These are phyloP conservation scores for Desmophyllum pertusum DNA, from an alignment of 92 coral and sea anemone species.

Conservation along the genomic window DNA sequence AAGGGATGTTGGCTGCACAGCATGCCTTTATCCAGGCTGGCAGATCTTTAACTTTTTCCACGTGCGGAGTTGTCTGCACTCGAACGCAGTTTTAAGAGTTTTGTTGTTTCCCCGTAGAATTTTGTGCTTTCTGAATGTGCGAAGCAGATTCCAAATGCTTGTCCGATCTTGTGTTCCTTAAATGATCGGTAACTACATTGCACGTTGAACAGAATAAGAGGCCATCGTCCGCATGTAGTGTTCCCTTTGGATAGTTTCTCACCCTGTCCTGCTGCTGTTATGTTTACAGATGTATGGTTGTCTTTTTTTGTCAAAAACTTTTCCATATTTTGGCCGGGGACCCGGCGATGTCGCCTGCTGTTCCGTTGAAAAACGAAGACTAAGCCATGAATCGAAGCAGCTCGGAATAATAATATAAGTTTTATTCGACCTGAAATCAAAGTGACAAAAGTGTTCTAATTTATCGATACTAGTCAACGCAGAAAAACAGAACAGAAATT, in stretches of 20 bases:
- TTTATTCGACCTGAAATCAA: no score
- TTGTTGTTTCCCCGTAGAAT: constrained; percentile 38
- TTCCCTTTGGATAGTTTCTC: constrained; percentile 38
- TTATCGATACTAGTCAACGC: no score
- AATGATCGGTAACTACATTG: constrained; percentile 29
- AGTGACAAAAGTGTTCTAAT: no score
- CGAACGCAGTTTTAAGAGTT: constrained; percentile 37
- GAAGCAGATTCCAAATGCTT: constrained; percentile 6
- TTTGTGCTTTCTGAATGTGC: constrained; percentile 20
- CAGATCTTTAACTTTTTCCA: constrained; percentile 58
- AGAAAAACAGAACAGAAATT: no score
- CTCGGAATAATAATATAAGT: no score
- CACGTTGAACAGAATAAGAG: constrained; percentile 50
- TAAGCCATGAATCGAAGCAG: no score
- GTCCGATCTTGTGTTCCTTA: not conserved
- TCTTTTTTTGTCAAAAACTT: constrained; percentile 30
- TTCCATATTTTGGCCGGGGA: constrained; percentile 9
- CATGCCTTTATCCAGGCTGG: constrained; percentile 69
- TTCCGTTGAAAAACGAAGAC: no score
- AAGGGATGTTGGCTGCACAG: constrained; percentile 64
- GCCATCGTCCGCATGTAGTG: constrained; percentile 38
- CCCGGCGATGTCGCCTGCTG: no score
- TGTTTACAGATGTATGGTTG: constrained; percentile 26
- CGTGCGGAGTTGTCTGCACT: constrained; percentile 20
- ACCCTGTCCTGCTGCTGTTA: constrained; percentile 40